Base-by-base conservation (phyloP, 2,113 vertebrate species). In the Dendrocopos noguchii region DNA sequence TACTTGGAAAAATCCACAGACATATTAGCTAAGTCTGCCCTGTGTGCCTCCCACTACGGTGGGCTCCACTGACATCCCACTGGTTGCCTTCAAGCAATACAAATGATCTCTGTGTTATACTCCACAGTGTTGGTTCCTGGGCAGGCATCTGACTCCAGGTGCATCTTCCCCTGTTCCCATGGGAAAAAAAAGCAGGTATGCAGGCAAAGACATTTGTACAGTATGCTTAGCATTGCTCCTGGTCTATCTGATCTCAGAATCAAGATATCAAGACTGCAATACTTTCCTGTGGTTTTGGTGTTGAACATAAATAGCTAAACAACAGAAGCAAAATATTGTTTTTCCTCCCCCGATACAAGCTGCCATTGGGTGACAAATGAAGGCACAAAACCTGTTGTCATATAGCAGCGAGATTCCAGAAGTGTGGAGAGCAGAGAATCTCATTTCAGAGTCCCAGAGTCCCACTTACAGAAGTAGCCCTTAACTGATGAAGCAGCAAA, bases 21-120 rank as follows among this genome's bases (percentile, higher is more conserved):
- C 1, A 0, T 22, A 25, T 55, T 39, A 82, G 6, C 15, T 42
- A 79, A 65, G 16, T 10, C 44, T 72, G 3, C 0, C 0, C 4
- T 56, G 16, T 56, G 28, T 24, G 21, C 50, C 50, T 24, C 50
- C 15, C 16, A 56, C 28, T 56, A 13, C 55, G 31, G 55, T 31
- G 55, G 28, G 55, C 16, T 56, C 27, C 55, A 56, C 15, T 31
- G 16, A 29, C 55, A 56, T 56, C 55, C 55, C 27, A 29, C 55
- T 56, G 15, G 15, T 56, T 28, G 9, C 55, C 15, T 31, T 56
- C 55, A 15, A 56, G 55, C 9, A 5, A 39, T 73, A 27, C 59
- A 73, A 46, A 59, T 24, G 15, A 82, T 55, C 17, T 61, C 61
- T 52, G 27, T 36, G 34, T 16, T 55, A 50, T 34, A 55, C 13